These are phyloP conservation scores for Archaeoteleia sp. DNA, from an alignment of 2,888 invertebrate genomes.

Conservation along the genomic window DNA sequence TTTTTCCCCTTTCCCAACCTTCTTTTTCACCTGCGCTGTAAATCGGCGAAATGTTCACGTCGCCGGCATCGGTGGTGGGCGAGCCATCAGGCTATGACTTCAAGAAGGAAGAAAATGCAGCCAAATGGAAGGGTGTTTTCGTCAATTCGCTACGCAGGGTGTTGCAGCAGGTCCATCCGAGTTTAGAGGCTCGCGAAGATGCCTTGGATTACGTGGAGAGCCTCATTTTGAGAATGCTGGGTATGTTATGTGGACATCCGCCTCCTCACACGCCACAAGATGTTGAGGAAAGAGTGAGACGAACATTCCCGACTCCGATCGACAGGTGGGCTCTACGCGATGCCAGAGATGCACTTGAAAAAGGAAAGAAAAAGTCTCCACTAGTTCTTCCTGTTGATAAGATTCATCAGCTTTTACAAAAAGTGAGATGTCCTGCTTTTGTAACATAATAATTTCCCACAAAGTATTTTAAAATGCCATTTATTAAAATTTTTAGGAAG, in stretches of 20 bases:
- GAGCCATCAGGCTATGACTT: conserved; percentile 84
- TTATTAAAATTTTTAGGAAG: conserved; percentile 84
- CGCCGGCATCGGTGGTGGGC: conserved; percentile 76
- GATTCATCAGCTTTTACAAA: conserved; percentile 90
- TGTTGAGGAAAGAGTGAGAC: conserved; percentile 93
- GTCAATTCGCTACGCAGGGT: conserved; percentile 92
- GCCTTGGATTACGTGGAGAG: conserved; percentile 95
- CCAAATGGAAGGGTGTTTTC: conserved; percentile 95
- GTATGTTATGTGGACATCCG: conserved; percentile 90
- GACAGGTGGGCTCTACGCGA: conserved; percentile 95
- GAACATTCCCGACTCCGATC: conserved; percentile 95
- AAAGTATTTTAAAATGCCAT: too few relatives aligned
- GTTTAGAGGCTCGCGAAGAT: conserved; percentile 88
- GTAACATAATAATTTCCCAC: too few relatives aligned
- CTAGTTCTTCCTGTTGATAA: conserved; percentile 90
- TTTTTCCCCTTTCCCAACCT: conserved; percentile 47
- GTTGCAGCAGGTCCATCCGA: conserved; percentile 92
- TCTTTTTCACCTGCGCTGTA: conserved; percentile 43
- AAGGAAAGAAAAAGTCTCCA: conserved; percentile 84
- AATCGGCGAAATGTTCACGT: conserved; percentile 71
- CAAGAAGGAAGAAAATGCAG: conserved; percentile 89
- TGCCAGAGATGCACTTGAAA: conserved; percentile 88
- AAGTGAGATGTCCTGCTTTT: too few relatives aligned
- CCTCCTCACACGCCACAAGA: conserved; percentile 88
- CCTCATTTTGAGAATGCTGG: conserved; percentile 90